phyloP scores from a whole-genome alignment of 2,888 invertebrate species.

The Drosophila limbata region DNA sequence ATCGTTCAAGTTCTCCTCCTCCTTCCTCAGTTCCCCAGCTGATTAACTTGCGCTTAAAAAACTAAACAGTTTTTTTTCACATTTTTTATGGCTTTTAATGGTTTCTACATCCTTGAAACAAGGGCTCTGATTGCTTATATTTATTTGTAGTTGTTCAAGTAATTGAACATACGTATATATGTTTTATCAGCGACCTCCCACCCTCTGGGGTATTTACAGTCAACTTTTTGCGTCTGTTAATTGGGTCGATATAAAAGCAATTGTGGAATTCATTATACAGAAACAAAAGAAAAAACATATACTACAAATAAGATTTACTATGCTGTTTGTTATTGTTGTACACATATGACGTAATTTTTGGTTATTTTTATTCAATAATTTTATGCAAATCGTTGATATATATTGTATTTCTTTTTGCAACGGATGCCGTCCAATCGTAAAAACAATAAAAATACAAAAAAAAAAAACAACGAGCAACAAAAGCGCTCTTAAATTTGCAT shows the following conservation, averaged over 20 bases:
- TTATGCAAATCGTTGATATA: constrained; percentile 60
- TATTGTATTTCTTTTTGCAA: constrained; percentile 33
- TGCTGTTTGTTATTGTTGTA: constrained; percentile 36
- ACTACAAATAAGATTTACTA: constrained; percentile 26
- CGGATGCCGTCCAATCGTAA: constrained; percentile 59
- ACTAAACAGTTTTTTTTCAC: constrained; percentile 67
- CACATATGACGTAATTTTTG: constrained; percentile 55
- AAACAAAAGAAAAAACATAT: background rate
- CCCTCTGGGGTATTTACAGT: constrained; percentile 43
- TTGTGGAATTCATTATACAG: constrained; percentile 48
- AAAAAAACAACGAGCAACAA: constrained; percentile 39
- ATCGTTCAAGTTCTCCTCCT: constrained; percentile 9
- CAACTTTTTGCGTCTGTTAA: constrained; percentile 31
- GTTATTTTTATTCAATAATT: constrained; percentile 47
- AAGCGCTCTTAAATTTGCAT: constrained; percentile 64
- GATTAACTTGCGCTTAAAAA: constrained; percentile 72
- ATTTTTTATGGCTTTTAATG: constrained; percentile 69
- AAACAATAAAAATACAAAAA: constrained; percentile 72
- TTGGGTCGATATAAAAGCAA: constrained; percentile 54
- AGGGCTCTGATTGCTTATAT: constrained; percentile 32
- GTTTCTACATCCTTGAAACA: constrained; percentile 65
- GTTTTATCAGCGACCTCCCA: constrained; percentile 35
- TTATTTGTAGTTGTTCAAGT: constrained; percentile 6
- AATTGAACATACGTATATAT: background rate
- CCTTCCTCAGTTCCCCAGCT: constrained; percentile 24